These are phyloP conservation scores for Clarias macrocephalus DNA, from an alignment of 2,113 vertebrate genomes.

Conservation along the genomic window DNA sequence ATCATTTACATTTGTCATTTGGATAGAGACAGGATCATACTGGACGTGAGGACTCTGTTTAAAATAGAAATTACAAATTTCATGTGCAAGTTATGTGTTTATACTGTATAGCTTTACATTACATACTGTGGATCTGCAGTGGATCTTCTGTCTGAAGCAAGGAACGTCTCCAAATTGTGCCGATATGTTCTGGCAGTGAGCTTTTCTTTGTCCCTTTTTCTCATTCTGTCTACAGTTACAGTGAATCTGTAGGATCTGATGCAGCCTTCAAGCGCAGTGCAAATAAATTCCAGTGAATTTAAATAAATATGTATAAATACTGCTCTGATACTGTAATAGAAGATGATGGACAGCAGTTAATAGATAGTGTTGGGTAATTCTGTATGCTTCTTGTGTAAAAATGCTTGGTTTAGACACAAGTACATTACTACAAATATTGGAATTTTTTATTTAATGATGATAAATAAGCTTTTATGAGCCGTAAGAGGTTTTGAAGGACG, in stretches of 20 bases:
- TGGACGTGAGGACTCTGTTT: background rate
- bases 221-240: slow-evolving; percentile 26
- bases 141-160: background rate
- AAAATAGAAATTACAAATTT: background rate
- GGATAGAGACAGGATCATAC: background rate
- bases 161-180: background rate
- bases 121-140: too few species aligned
- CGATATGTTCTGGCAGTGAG: background rate
- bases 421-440: background rate
- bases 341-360: background rate
- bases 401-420: background rate
- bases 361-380: background rate
- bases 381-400: background rate
- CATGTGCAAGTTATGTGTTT: background rate
- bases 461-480: too few species aligned
- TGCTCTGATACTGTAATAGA: background rate
- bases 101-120: background rate
- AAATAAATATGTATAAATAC: background rate
- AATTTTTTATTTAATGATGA: background rate
- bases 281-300: background rate
- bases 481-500: background rate
- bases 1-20: background rate
- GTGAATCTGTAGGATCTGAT: slow-evolving; percentile 27
- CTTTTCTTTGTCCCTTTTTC: background rate
- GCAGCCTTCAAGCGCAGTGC: slow-evolving; percentile 14